Conservation (phyloP, 2,113 vertebrate species). For the Rhinopomastus cyanomelas region DNA sequence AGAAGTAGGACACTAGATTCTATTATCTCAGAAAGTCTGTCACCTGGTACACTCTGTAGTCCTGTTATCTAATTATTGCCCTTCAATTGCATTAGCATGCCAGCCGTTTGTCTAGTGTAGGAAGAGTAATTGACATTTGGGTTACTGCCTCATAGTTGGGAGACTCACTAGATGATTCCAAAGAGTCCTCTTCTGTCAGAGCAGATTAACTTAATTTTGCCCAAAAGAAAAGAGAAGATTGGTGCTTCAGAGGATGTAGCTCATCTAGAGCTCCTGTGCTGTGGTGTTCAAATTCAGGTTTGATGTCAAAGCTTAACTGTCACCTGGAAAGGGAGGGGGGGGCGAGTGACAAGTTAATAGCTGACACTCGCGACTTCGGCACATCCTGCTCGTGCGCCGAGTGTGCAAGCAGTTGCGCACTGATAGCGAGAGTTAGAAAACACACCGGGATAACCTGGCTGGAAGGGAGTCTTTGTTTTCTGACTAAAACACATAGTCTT, state of each 20-base stretch:
- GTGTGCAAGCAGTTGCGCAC: background rate
- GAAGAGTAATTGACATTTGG: conserved; percentile 83
- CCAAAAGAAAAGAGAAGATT: conserved; percentile 45
- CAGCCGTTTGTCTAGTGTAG: conserved; percentile 78
- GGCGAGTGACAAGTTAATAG: conserved; percentile 62
- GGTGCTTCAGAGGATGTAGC: conserved; percentile 21
- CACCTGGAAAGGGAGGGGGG: conserved; percentile 19
- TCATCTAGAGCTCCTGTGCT: conserved; percentile 35
- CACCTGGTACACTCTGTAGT: conserved; percentile 80
- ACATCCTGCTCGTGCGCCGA: background rate
- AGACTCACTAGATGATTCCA: conserved; percentile 69
- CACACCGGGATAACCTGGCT: rapidly evolving
- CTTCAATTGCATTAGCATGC: conserved; percentile 81
- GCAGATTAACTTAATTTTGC: conserved; percentile 72
- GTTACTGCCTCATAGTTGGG: conserved; percentile 78
- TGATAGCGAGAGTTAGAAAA: background rate
- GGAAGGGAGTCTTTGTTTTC: background rate
- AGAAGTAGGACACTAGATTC: conserved; percentile 81
- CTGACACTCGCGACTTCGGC: conserved; percentile 45
- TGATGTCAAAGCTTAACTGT: conserved; percentile 63
- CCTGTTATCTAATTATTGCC: conserved; percentile 83
- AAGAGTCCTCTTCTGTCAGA: conserved; percentile 74
- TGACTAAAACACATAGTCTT: background rate
- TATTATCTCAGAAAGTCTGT: conserved; percentile 82
- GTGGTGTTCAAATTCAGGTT: conserved; percentile 69